Evolutionary conservation across 2,797 vertebrate genomes (phyloP), one percentile per base, ranked within the genome.

Genomic region (Sarcoramphus papa): DNA sequence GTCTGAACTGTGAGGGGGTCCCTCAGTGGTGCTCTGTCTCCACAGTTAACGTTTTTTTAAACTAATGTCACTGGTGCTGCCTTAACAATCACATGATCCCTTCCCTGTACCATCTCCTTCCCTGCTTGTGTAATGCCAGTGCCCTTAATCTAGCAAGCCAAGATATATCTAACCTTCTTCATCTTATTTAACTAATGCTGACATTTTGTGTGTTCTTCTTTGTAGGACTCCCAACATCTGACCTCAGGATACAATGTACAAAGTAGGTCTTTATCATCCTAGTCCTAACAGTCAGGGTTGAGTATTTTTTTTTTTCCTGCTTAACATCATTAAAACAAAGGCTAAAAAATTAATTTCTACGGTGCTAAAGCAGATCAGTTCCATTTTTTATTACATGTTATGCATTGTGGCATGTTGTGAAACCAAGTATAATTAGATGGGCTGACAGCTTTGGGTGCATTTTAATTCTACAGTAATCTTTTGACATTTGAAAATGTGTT

Each of bases 241-340:
- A 99, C 99, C 97, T 98, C 99, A 94, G 99, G 99, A 98, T 99
- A 99, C 98, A 99, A 97, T 98, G 98, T 98, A 97, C 99, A 99
- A 98, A 99, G 99, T 99, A 99, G 98, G 99, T 99, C 63, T 95
- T 97, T 94, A 85, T 93, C 95, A 97, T 97, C 83, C 92, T 92
- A 64, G 70, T 95, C 90, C 74, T 87, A 87, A 88, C 90, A 95
- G 69, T 93, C 56, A 73, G 54, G 37, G 64, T 56, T 84, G 82
- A 65, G 41, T 53, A 4, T 64, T 48, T 45, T 31, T 17, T 65
- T 59, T 86, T 85, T 69, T 40, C 67, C 78, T 94, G 47, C 59
- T 89, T 92, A 88, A 77, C 31, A 3, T 70, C 80, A 90, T 96
- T 95, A 93, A 97, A 95, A 93, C 62, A 95, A 94, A 83, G 80